Conservation (phyloP, 2,113 vertebrate species). For the Macheiramphus alcinus region DNA sequence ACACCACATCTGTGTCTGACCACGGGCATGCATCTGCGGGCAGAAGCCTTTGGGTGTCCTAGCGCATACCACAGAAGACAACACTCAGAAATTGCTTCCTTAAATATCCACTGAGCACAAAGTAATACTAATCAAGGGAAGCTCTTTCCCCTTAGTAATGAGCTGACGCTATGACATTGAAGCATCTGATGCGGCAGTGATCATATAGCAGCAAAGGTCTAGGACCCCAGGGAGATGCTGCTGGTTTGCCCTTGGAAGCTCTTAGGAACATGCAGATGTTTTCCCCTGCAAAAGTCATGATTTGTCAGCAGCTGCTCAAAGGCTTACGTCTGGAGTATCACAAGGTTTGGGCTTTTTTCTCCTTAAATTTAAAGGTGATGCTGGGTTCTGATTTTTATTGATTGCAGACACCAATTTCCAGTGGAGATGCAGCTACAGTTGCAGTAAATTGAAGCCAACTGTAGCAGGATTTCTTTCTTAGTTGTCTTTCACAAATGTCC, state of each 20-base stretch:
- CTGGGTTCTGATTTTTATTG: not conserved
- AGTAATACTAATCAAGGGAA: not conserved
- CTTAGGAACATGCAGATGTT: not conserved
- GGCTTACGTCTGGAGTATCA: accelerated
- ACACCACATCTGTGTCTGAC: not conserved
- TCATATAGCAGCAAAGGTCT: not conserved
- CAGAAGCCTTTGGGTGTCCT: not conserved
- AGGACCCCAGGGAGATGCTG: not conserved
- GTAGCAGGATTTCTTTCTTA: not conserved
- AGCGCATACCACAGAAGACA: not conserved
- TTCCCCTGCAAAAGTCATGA: not conserved
- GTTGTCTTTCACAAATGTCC: not conserved
- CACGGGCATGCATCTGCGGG: not conserved
- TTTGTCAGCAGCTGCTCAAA: not conserved
- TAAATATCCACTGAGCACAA: not conserved
- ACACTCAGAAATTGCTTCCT: not conserved
- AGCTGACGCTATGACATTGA: not conserved
- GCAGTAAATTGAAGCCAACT: not conserved
- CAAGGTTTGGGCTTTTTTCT: not conserved
- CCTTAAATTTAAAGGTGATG: not conserved
- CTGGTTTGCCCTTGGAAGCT: not conserved
- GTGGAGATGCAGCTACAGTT: not conserved
- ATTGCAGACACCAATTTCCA: not conserved
- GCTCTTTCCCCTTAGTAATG: not conserved
- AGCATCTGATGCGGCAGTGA: not conserved